Base-by-base conservation (phyloP, 1,140 invertebrate species). In the Caenorhabditis briggsae region DNA sequence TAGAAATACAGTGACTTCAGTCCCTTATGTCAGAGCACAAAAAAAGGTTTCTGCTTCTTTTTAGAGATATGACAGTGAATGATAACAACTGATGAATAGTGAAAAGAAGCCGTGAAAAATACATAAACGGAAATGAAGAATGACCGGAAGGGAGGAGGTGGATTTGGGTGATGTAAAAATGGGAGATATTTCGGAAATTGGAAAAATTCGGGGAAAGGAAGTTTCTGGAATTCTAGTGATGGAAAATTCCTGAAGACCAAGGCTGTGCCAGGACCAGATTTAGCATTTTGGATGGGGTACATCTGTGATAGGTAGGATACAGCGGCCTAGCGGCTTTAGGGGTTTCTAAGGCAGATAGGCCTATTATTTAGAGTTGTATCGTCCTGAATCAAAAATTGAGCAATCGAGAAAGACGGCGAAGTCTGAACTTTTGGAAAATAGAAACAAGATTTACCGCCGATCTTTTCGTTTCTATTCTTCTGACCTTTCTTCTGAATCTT, bases 401-500 rank as follows among this genome's bases (percentile, higher is more conserved):
- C n/a, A n/a, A n/a, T n/a, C n/a, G 50, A 16, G 59, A 25, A 61
- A 33, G 33, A 33, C 33, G 33, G 33, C 33, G 59, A n/a, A n/a
- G 20, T 61, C 2, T 61, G 59, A 61, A 61, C 59, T 61, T 61
- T 61, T 25, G 20, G 23, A 25, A 25, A 23, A 23, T 11, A 61
- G 14, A 61, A 61, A 61, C 23, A 61, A 61, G 59, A 61, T 61
- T 61, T 61, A 61, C 59, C 59, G 59, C 59, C 23, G 23, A 25
- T 2, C 59, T 61, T 61, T 20, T 9, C 25, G 16, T 25, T 16
- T 16, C 25, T 25, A 16, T 61, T 25, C 59, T 25, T 9, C n/a
- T 58, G 56, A 58, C 59, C 59, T 61, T 61, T 25, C 59, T 61
- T 25, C 23, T 25, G 3, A 16, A 11, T 61, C 23, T 25, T 25